Conservation (phyloP, 2,888 invertebrate genomes). For the Agrotis exclamationis region DNA sequence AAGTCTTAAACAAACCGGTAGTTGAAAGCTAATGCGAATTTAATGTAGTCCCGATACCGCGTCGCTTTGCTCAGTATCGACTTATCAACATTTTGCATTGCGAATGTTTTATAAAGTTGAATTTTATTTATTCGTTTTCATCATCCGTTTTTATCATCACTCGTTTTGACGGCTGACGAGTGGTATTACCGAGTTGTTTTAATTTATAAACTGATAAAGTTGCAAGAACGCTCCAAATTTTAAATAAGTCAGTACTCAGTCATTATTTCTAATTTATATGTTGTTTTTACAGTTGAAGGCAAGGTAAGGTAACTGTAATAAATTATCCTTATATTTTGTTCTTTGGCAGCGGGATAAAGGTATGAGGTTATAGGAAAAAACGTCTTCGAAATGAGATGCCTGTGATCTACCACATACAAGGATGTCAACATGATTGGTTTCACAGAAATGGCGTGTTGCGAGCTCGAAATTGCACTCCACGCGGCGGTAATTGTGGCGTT, state of each 20-base stretch:
- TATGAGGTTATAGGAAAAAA: slow-evolving; percentile 24
- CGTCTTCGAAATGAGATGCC: slow-evolving; percentile 13
- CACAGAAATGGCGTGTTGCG: slow-evolving; percentile 75
- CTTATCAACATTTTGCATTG: slow-evolving; percentile 72
- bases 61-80: slow-evolving; percentile 75
- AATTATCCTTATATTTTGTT: slow-evolving; percentile 12
- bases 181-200: slow-evolving; percentile 52
- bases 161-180: slow-evolving; percentile 66
- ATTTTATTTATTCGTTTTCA: slow-evolving; percentile 65
- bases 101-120: slow-evolving; percentile 70
- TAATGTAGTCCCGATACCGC: slow-evolving; percentile 81
- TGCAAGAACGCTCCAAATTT: slow-evolving; percentile 27
- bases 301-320: slow-evolving; percentile 29
- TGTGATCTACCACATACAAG: slow-evolving; percentile 48
- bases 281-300: slow-evolving; percentile 47
- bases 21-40: slow-evolving; percentile 85
- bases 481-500: slow-evolving; percentile 67
- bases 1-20: slow-evolving; percentile 76
- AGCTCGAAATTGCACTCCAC: slow-evolving; percentile 68
- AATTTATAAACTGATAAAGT: slow-evolving; percentile 60
- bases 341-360: slow-evolving; percentile 27
- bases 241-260: slow-evolving; percentile 19
- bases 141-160: slow-evolving; percentile 64
- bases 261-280: slow-evolving; percentile 28
- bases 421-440: slow-evolving; percentile 73